phyloP scores from a whole-genome alignment of 2,113 vertebrate species.

The Saccopteryx leptura region DNA sequence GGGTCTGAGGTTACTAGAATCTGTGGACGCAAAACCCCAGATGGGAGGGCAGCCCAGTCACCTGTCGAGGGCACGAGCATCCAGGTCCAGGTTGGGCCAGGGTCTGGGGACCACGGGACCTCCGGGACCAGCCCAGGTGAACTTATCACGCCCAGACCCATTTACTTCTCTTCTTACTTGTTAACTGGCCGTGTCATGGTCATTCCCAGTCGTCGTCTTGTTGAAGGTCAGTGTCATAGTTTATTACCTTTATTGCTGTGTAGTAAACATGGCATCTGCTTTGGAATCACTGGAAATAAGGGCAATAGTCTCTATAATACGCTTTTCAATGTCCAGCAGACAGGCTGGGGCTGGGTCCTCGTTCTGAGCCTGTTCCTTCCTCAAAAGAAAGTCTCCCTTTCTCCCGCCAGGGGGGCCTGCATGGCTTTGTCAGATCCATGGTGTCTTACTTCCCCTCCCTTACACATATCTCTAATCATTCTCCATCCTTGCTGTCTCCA shows the following conservation, averaged over 20 bases:
- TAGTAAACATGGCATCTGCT: neutral
- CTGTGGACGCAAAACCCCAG: neutral
- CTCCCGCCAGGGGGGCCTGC: neutral
- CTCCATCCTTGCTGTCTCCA: neutral
- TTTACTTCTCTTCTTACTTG: neutral
- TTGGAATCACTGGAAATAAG: neutral
- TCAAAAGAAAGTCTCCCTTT: neutral
- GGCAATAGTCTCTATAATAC: neutral
- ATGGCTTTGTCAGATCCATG: neutral
- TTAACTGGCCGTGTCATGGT: neutral
- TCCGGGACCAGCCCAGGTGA: neutral
- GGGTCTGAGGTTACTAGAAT: neutral
- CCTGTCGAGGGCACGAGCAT: accelerated
- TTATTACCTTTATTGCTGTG: neutral
- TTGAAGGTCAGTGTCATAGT: neutral
- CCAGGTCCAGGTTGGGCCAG: neutral
- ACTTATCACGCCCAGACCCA: neutral
- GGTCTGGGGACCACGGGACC: neutral
- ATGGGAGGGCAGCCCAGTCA: neutral
- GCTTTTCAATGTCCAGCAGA: neutral
- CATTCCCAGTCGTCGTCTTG: neutral
- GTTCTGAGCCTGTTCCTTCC: neutral
- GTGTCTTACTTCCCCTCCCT: neutral
- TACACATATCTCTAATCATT: neutral
- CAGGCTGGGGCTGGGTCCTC: neutral